A percentile compares a stretch with the other conserved stretches of the same genome.
These are phyloP conservation scores for Cherax destructor DNA, from an alignment of 1,140 invertebrate species.

Conservation along the genomic window DNA sequence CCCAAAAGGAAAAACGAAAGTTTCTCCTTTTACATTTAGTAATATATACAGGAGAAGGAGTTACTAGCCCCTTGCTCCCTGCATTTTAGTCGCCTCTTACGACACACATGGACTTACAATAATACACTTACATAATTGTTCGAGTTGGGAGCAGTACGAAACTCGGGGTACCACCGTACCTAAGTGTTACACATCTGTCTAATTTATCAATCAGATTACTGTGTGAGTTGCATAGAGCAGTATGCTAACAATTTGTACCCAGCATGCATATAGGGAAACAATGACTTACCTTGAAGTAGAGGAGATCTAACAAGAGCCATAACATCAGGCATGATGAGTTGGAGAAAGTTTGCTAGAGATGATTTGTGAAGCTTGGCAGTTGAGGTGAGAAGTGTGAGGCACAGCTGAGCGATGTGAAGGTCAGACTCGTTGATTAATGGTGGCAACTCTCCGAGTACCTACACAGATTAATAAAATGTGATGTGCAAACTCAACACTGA, in stretches of 20 bases:
- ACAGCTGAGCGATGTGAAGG: conserved; percentile 95
- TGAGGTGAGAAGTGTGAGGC: conserved; percentile 85
- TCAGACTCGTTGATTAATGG: conserved; percentile 94
- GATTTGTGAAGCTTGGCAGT: conserved; percentile 81
- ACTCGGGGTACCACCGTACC: too few species aligned
- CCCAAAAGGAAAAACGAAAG: too few species aligned
- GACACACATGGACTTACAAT: too few species aligned
- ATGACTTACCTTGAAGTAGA: conserved; percentile 87
- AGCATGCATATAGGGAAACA: conserved; percentile 74
- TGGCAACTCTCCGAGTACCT: conserved; percentile 88
- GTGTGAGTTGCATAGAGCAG: too few species aligned
- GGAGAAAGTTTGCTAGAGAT: conserved; percentile 75
- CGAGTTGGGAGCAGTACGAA: too few species aligned
- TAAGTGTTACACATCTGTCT: too few species aligned
- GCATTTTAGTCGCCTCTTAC: too few species aligned
- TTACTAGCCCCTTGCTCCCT: too few species aligned
- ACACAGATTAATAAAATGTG: conserved; percentile 49
- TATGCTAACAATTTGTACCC: neutral
- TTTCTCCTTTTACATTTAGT: too few species aligned
- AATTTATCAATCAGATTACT: too few species aligned
- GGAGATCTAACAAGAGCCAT: conserved; percentile 92
- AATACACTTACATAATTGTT: too few species aligned
- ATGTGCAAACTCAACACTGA: neutral
- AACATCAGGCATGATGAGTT: conserved; percentile 87
- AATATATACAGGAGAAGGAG: too few species aligned